Evolutionary conservation across 2,797 vertebrate species (phyloP).

Genomic region (Pangasius macronema): DNA sequence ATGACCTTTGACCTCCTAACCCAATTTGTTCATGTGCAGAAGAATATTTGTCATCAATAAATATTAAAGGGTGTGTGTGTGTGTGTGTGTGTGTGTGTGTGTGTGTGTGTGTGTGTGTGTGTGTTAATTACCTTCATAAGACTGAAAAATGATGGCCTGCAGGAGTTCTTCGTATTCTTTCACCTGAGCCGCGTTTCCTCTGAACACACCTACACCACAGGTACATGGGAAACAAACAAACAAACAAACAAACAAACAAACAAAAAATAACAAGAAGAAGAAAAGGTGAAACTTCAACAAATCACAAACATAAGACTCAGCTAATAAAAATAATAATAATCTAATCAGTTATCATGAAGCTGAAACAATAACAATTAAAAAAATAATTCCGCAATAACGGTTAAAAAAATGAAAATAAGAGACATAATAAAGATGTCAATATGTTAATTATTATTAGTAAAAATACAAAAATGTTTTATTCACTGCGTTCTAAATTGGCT

Average conservation of each 20-base stretch:
- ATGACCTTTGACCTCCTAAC: background rate
- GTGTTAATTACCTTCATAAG: constrained; percentile 80
- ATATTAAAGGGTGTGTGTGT: background rate
- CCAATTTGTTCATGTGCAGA: background rate
- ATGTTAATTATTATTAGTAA: background rate
- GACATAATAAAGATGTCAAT: background rate
- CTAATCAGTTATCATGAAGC: no score
- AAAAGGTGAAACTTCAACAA: background rate
- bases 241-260: background rate
- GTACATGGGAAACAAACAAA: background rate
- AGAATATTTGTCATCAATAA: background rate
- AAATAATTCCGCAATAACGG: background rate
- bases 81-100: background rate
- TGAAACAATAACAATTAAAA: background rate
- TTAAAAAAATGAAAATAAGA: background rate
- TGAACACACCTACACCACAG: constrained; percentile 82
- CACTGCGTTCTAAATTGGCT: no score
- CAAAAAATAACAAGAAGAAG: background rate
- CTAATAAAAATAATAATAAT: no score
- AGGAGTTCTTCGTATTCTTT: constrained; percentile 90
- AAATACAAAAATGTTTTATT: background rate
- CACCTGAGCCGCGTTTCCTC: constrained; percentile 85
- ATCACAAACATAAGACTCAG: background rate
- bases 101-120: constrained; percentile 13
- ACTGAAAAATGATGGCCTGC: constrained; percentile 85